Conservation (phyloP, 2,888 invertebrate genomes). For the Vesta saturnalis region DNA sequence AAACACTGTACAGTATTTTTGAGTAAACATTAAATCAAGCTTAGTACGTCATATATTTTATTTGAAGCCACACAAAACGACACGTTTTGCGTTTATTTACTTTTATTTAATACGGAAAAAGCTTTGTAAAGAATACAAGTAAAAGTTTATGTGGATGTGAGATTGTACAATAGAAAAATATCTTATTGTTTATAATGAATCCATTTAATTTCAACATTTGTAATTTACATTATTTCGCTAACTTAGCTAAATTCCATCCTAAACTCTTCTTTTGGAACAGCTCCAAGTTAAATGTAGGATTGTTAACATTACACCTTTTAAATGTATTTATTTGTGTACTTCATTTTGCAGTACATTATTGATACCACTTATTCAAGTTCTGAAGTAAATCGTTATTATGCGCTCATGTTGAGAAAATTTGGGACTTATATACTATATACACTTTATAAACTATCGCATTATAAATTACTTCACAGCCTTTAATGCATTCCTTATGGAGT, state of each 20-base stretch:
- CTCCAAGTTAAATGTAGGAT: not conserved
- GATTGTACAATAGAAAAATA: too few relatives aligned
- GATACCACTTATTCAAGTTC: too few relatives aligned
- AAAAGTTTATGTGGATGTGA: not conserved
- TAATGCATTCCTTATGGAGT: too few relatives aligned
- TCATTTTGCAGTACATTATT: not conserved
- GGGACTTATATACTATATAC: too few relatives aligned
- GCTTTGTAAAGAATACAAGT: not conserved
- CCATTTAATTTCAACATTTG: not conserved
- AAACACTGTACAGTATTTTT: constrained; percentile 5
- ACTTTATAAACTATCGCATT: too few relatives aligned
- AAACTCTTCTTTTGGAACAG: not conserved
- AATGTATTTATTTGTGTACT: not conserved
- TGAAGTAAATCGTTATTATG: too few relatives aligned
- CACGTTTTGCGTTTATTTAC: not conserved
- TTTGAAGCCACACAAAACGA: not conserved
- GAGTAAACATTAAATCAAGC: constrained; percentile 9
- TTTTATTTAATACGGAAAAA: not conserved
- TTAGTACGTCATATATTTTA: not conserved
- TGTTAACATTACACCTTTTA: not conserved
- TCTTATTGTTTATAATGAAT: not conserved
- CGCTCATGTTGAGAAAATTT: too few relatives aligned
- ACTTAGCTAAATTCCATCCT: not conserved
- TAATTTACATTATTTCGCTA: not conserved
- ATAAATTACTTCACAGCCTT: too few relatives aligned